Conservation (phyloP, 2,888 invertebrate genomes). For the Acanthacorydalis orientalis region DNA sequence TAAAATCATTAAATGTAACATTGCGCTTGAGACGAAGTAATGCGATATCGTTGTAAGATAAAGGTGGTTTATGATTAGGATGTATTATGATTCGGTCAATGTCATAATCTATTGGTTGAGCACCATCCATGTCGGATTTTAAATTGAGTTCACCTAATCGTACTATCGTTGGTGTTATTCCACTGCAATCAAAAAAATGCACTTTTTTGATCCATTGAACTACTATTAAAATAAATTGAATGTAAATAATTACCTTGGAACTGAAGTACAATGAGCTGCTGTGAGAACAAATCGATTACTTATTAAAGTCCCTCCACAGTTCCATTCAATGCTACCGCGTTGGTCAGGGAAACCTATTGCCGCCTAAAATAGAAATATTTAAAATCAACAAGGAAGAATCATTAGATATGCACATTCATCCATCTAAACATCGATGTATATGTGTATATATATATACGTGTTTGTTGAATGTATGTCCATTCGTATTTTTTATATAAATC, state of each 20-base stretch:
- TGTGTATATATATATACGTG: background rate
- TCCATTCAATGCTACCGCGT: slow-evolving; percentile 18
- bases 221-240: background rate
- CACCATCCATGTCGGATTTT: slow-evolving; percentile 28
- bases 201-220: background rate
- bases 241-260: slow-evolving; percentile 7
- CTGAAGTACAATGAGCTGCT: slow-evolving; percentile 36
- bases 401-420: background rate
- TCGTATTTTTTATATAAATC: too few relatives aligned
- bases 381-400: background rate
- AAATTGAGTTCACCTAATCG: slow-evolving; percentile 41
- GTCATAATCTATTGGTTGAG: slow-evolving; percentile 28
- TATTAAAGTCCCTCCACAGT: slow-evolving; percentile 38
- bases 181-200: background rate
- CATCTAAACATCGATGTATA: background rate
- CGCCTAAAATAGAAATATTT: slow-evolving; percentile 18
- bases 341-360: slow-evolving; percentile 22
- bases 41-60: slow-evolving; percentile 48
- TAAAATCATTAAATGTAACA: slow-evolving; percentile 29
- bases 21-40: slow-evolving; percentile 31
- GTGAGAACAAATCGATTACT: slow-evolving; percentile 34
- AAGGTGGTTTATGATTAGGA: slow-evolving; percentile 34
- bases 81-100: slow-evolving; percentile 31
- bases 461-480: too few relatives aligned
- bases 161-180: slow-evolving; percentile 31